Evolutionary conservation across 2,797 vertebrate species (phyloP).

Genomic region (Microchirus variegatus): DNA sequence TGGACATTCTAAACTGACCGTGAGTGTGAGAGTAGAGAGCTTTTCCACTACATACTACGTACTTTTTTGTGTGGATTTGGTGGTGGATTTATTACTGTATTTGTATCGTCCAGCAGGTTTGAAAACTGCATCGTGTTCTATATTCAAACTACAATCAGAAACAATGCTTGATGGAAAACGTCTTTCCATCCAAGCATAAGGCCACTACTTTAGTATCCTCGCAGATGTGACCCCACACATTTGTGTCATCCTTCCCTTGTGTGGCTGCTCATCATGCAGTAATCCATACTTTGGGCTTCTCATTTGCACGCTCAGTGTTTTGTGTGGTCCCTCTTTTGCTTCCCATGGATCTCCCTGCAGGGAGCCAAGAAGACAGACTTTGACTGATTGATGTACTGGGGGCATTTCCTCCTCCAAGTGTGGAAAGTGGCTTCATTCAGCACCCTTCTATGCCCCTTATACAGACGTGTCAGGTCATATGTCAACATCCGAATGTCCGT

Average conservation of each 20-base stretch:
- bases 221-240: slow-evolving; percentile 43
- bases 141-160: no score
- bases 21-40: no score
- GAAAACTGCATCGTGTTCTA: no score
- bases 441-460: slow-evolving; percentile 36
- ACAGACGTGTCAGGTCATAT: slow-evolving; percentile 29
- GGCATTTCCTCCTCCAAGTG: slow-evolving; percentile 50
- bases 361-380: slow-evolving; percentile 62
- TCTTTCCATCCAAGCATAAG: background rate
- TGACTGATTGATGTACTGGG: slow-evolving; percentile 66
- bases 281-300: slow-evolving; percentile 53
- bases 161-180: no score
- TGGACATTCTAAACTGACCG: no score
- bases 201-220: slow-evolving; percentile 23
- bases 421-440: slow-evolving; percentile 46
- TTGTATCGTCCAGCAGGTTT: no score
- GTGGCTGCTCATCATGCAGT: slow-evolving; percentile 48
- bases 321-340: slow-evolving; percentile 63
- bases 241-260: slow-evolving; percentile 46
- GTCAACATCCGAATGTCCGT: background rate
- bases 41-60: no score
- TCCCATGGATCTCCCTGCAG: slow-evolving; percentile 63
- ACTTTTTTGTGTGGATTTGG: no score
- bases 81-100: no score
- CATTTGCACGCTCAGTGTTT: slow-evolving; percentile 64